Evolutionary conservation across 1,140 invertebrate species (phyloP), one percentile per base, ranked within the genome.

Genomic region (Charaxes varanes): DNA sequence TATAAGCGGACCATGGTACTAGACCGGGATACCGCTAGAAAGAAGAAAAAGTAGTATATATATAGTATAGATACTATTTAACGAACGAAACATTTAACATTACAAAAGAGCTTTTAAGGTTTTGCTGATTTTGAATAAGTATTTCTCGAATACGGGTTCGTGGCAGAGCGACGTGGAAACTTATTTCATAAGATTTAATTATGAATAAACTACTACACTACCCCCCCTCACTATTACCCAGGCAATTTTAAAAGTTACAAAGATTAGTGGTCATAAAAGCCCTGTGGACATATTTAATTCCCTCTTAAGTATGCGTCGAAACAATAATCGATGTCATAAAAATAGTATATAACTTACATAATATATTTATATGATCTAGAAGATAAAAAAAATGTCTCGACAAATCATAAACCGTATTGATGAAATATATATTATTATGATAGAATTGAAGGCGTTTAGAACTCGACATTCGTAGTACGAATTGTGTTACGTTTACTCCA

Each of bases 321-420:
- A 31, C 3, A 10, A 12, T 17, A 31, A 17, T 10, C 6, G 28
- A 31, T n/a, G n/a, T 17, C n/a, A 31, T 17, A 10, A 37, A 40
- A 33, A 26, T 18, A 28, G 33, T 13, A 30, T 18, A 46, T n/a
- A n/a, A n/a, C n/a, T 28, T 50, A 69, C 49, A 73, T 82, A n/a
- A n/a, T n/a, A 82, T 80, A 83, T 83, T 83, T 79, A 80, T 83
- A 83, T 83, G 78, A 83, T 80, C 78, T 83, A 83, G 78, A 83
- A 83, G 67, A 68, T 50, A 77, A 64, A 65, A 68, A 56, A 62
- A 67, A 64, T 63, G 66, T n/a, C n/a, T n/a, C n/a, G n/a, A n/a
- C n/a, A n/a, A n/a, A n/a, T n/a, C n/a, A n/a, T n/a, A n/a, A n/a
- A n/a, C n/a, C n/a, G n/a, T n/a, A 62, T 54, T 62, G 37, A 42